Percentiles rank a stretch among this genome's conserved stretches.
phyloP scores from a whole-genome alignment of 2,113 vertebrate species.

The Ivindomyrus marchei region DNA sequence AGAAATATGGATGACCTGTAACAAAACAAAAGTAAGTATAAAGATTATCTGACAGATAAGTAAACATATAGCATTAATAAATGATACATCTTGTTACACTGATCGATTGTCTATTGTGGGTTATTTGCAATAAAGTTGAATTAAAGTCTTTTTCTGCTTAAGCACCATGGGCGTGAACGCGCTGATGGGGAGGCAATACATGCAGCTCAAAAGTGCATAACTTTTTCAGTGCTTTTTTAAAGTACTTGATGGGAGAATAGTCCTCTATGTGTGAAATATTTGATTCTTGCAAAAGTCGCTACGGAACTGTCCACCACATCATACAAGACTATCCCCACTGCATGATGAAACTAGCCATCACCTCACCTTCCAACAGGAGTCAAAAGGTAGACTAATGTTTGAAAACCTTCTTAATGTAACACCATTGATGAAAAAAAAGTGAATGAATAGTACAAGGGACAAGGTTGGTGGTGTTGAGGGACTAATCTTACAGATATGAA shows the following conservation, averaged over 20 bases:
- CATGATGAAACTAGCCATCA: not conserved
- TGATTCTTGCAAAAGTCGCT: not conserved
- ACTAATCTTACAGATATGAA: not conserved
- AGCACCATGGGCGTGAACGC: no score
- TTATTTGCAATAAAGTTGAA: no score
- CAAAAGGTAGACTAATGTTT: not conserved
- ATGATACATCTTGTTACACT: not conserved
- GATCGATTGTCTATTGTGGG: no score
- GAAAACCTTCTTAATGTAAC: not conserved
- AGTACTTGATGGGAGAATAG: not conserved
- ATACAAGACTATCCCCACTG: not conserved
- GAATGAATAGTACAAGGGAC: not conserved
- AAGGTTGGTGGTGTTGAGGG: not conserved
- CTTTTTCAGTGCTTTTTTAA: not conserved
- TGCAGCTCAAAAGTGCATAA: not conserved
- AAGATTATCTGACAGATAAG: not conserved
- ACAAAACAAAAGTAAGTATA: not conserved
- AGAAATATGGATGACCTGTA: not conserved
- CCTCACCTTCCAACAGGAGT: not conserved
- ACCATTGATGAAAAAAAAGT: not conserved
- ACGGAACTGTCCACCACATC: not conserved
- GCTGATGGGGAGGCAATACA: no score
- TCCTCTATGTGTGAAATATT: not conserved
- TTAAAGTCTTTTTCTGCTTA: no score
- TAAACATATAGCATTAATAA: not conserved